Conservation (phyloP, 2,113 vertebrate species). For the Clinocottus analis region DNA sequence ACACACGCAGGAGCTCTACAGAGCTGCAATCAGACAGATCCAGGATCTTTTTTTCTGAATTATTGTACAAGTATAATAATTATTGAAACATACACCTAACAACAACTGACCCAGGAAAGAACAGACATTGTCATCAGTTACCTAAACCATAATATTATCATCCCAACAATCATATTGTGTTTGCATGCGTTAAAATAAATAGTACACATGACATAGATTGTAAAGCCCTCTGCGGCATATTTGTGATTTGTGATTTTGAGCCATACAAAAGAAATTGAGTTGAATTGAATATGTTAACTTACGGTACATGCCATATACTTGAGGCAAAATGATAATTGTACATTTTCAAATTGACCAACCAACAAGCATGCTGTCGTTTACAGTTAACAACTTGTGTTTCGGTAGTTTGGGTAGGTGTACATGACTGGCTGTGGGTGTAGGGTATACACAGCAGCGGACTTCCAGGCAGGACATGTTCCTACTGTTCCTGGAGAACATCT, state of each 20-base stretch:
- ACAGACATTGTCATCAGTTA: not conserved
- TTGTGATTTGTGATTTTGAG: too few species aligned
- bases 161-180: not conserved
- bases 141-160: not conserved
- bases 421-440: not conserved
- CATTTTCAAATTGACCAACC: not conserved
- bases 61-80: not conserved
- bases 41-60: too few species aligned
- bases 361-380: not conserved
- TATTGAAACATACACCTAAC: not conserved
- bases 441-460: conserved; percentile 3
- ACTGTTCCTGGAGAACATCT: conserved; percentile 54
- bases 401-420: not conserved
- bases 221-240: too few species aligned
- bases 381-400: not conserved
- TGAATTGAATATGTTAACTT: not conserved
- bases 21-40: not conserved
- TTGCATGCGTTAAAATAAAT: not conserved
- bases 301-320: not conserved
- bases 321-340: not conserved
- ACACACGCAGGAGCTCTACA: not conserved
- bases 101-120: not conserved
- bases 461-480: conserved; percentile 1
- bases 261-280: not conserved
- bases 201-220: not conserved